Evolutionary conservation across 2,888 invertebrate species (phyloP).

Genomic region (Agrenia bidenticulata): DNA sequence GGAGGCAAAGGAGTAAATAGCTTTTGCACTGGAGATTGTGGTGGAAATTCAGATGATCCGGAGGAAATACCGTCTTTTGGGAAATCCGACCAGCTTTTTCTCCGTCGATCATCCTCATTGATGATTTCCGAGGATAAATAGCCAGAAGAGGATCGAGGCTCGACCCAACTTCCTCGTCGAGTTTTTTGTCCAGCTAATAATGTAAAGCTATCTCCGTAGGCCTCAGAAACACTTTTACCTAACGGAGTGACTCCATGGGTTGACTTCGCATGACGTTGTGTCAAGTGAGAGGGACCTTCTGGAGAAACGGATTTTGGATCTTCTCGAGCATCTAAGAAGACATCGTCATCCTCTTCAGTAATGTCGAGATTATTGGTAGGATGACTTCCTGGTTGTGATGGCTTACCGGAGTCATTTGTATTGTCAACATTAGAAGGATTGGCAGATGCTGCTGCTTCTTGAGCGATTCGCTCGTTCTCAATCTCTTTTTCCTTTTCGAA

Average conservation of each 20-base stretch:
- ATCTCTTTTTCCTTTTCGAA: conserved; percentile 48
- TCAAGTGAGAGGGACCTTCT: conserved; percentile 12
- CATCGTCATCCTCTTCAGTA: conserved; percentile 43
- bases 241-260: conserved; percentile 14
- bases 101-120: conserved; percentile 31
- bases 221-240: neutral
- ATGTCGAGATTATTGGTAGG: neutral
- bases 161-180: conserved; percentile 48
- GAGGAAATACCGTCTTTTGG: conserved; percentile 41
- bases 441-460: conserved; percentile 23
- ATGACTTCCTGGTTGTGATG: conserved; percentile 13
- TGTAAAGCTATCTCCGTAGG: conserved; percentile 3
- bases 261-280: neutral
- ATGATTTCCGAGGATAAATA: conserved; percentile 11
- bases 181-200: conserved; percentile 42
- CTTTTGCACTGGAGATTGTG: conserved; percentile 20
- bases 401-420: conserved; percentile 1
- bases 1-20: conserved; percentile 51
- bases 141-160: conserved; percentile 21
- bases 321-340: conserved; percentile 47
- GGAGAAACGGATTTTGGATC: conserved; percentile 27
- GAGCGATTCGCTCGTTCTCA: conserved; percentile 34
- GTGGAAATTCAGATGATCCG: conserved; percentile 17
- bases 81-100: conserved; percentile 49
- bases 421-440: conserved; percentile 17